phyloP scores from a whole-genome alignment of 2,797 vertebrate species.

The Pelochelys cantorii region DNA sequence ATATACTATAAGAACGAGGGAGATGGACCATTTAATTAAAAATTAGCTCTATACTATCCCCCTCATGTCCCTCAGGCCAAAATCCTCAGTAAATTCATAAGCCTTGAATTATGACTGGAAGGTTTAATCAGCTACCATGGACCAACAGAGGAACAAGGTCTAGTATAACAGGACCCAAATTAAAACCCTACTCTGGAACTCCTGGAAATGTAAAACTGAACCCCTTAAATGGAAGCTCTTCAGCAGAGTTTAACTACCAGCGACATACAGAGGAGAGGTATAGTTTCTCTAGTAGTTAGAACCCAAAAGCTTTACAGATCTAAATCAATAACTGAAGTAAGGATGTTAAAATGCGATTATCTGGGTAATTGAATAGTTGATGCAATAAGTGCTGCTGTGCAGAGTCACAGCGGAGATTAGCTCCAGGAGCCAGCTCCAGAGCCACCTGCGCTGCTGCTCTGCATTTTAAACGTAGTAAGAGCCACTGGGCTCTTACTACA shows the following conservation, averaged over 20 bases:
- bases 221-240: neutral
- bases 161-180: neutral
- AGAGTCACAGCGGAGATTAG: too few species aligned
- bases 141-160: accelerated
- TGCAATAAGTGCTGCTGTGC: too few species aligned
- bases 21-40: neutral
- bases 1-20: neutral
- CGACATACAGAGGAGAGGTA: neutral
- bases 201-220: neutral
- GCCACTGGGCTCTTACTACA: too few species aligned
- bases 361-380: too few species aligned
- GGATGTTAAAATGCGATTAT: too few species aligned
- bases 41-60: neutral
- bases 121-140: neutral
- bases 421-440: too few species aligned
- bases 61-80: neutral
- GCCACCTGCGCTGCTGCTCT: too few species aligned
- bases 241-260: neutral
- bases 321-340: neutral
- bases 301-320: neutral
- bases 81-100: neutral
- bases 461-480: too few species aligned
- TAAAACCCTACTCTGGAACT: neutral
- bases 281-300: neutral
- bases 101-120: neutral